Conservation (phyloP, 2,797 vertebrate genomes). For the Diceros bicornis region DNA sequence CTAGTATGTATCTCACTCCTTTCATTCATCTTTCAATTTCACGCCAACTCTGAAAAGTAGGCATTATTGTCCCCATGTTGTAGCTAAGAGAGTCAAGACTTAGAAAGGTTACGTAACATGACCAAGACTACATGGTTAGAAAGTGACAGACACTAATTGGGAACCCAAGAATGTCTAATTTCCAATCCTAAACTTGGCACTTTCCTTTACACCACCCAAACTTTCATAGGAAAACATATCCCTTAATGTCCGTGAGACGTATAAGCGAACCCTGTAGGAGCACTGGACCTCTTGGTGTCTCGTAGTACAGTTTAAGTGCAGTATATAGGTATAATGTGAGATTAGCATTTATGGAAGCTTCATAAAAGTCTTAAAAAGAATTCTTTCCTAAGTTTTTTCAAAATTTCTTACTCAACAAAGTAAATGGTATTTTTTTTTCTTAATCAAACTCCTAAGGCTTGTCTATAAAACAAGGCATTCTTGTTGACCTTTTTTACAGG, state of each 20-base stretch:
- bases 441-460: neutral
- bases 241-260: fast-evolving
- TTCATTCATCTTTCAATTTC: neutral
- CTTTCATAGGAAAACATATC: neutral
- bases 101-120: neutral
- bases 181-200: neutral
- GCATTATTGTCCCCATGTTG: neutral
- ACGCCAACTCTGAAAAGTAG: neutral
- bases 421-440: neutral
- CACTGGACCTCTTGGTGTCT: neutral
- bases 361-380: neutral
- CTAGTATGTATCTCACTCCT: neutral
- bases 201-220: neutral
- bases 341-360: neutral
- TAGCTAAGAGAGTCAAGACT: neutral
- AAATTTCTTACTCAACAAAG: neutral
- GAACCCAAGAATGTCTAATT: neutral
- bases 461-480: neutral
- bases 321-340: neutral
- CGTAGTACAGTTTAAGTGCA: neutral
- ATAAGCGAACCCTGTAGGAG: neutral
- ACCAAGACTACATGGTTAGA: neutral
- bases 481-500: neutral
- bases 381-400: neutral
- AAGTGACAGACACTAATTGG: neutral